phyloP scores from a whole-genome alignment of 2,113 vertebrate species.

The Loxodonta africana region DNA sequence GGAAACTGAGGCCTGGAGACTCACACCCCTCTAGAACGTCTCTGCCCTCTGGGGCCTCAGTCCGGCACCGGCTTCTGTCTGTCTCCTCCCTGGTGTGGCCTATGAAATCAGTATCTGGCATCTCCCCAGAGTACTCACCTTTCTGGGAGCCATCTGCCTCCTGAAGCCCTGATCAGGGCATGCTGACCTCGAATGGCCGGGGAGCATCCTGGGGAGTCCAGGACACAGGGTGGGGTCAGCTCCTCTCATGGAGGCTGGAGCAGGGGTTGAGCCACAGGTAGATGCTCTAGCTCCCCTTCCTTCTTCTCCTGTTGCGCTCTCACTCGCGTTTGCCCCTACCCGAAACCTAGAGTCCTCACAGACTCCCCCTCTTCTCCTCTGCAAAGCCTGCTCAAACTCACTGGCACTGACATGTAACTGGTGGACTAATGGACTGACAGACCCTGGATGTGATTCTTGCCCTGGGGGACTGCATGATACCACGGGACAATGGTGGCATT shows the following conservation, averaged over 20 bases:
- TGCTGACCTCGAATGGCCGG: background rate
- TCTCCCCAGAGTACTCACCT: background rate
- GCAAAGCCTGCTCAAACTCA: background rate
- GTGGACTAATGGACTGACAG: background rate
- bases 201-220: background rate
- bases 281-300: background rate
- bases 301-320: background rate
- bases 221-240: background rate
- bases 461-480: background rate
- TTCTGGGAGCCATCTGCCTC: background rate
- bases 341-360: background rate
- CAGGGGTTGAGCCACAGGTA: background rate
- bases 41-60: background rate
- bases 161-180: background rate
- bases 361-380: no score
- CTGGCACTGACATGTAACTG: background rate
- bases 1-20: conserved; percentile 26
- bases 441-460: background rate
- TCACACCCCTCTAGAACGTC: background rate
- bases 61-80: background rate
- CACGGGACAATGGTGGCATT: background rate
- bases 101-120: conserved; percentile 40
- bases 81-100: background rate
- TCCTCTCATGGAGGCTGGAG: background rate
- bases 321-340: background rate